These are phyloP conservation scores for Epizoanthus ramosus DNA, from an alignment of 92 coral and sea anemone genomes.

Conservation along the genomic window DNA sequence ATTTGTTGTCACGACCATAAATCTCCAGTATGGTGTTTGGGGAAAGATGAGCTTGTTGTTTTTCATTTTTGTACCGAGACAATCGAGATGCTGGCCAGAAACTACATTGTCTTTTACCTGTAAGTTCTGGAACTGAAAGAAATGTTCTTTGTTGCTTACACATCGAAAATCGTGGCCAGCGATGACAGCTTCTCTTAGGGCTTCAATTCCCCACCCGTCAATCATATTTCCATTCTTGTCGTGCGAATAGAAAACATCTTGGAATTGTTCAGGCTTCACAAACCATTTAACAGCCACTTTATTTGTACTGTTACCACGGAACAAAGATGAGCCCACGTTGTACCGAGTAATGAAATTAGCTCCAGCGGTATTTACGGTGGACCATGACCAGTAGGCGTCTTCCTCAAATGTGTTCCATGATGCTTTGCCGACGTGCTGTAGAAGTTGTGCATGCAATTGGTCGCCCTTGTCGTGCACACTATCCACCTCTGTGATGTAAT, in stretches of 20 bases:
- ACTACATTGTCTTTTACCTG: conserved; percentile 29
- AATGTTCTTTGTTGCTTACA: conserved; percentile 14
- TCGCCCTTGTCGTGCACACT: conserved; percentile 56
- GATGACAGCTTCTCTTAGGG: conserved; percentile 14
- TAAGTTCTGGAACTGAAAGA: conserved; percentile 32
- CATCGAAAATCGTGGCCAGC: conserved; percentile 35
- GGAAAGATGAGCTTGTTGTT: conserved; percentile 26
- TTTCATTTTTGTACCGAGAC: conserved; percentile 38
- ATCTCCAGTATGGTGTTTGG: conserved; percentile 41
- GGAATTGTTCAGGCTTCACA: conserved; percentile 30
- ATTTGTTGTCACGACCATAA: conserved; percentile 33
- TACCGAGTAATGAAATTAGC: conserved; percentile 27
- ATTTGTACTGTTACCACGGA: conserved; percentile 26
- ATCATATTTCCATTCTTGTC: conserved; percentile 31
- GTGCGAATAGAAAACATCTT: conserved; percentile 34
- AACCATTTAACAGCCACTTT: conserved; percentile 45
- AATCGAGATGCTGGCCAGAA: conserved; percentile 34
- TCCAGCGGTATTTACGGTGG: conserved; percentile 48
- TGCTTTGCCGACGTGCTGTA: conserved; percentile 82
- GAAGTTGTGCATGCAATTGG: conserved; percentile 75
- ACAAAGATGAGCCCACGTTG: conserved; percentile 42
- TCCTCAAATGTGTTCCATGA: conserved; percentile 74
- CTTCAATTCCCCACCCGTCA: conserved; percentile 30
- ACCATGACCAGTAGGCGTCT: conserved; percentile 67
- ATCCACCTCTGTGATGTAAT: conserved; percentile 70